A percentile compares a stretch with the other conserved stretches of the same genome.
These are phyloP conservation scores for Arge pagana DNA, from an alignment of 2,888 invertebrate genomes.

Conservation along the genomic window DNA sequence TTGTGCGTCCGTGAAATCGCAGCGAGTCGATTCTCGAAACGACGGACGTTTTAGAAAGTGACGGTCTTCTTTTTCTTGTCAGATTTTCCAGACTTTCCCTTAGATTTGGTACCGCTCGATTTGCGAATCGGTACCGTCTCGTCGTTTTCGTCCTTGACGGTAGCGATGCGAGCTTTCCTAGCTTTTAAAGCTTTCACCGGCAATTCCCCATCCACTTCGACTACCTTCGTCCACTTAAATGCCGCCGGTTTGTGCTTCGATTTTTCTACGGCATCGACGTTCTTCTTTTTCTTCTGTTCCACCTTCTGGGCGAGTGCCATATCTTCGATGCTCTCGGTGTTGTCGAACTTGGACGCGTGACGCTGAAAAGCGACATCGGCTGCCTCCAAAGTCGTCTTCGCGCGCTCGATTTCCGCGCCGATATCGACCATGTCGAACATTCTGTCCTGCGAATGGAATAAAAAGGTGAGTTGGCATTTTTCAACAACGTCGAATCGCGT, in stretches of 20 bases:
- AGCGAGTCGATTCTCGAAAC: neutral
- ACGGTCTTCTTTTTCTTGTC: constrained; percentile 51
- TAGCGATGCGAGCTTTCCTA: constrained; percentile 38
- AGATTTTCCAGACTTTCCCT: constrained; percentile 36
- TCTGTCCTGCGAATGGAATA: constrained; percentile 44
- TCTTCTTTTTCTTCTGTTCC: constrained; percentile 41
- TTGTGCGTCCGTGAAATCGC: too few relatives aligned
- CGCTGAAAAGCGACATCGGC: constrained; percentile 48
- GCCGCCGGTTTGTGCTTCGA: constrained; percentile 28
- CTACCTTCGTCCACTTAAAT: constrained; percentile 44
- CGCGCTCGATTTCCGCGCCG: constrained; percentile 51
- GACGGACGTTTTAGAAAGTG: constrained; percentile 39
- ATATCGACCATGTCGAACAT: constrained; percentile 55
- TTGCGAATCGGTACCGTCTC: constrained; percentile 31
- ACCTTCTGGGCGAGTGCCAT: constrained; percentile 39
- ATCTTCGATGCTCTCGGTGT: constrained; percentile 34
- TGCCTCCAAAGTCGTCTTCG: constrained; percentile 46
- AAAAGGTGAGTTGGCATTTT: neutral
- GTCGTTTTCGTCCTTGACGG: constrained; percentile 40
- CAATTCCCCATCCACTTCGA: constrained; percentile 29
- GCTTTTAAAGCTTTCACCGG: constrained; percentile 27
- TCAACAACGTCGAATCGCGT: too few relatives aligned
- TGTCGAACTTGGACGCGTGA: constrained; percentile 52
- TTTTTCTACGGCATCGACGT: constrained; percentile 31
- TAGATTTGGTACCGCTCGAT: constrained; percentile 25